Evolutionary conservation across 2,888 invertebrate genomes (phyloP), one percentile per base, ranked within the genome.

Genomic region (Perizoma affinitatum): DNA sequence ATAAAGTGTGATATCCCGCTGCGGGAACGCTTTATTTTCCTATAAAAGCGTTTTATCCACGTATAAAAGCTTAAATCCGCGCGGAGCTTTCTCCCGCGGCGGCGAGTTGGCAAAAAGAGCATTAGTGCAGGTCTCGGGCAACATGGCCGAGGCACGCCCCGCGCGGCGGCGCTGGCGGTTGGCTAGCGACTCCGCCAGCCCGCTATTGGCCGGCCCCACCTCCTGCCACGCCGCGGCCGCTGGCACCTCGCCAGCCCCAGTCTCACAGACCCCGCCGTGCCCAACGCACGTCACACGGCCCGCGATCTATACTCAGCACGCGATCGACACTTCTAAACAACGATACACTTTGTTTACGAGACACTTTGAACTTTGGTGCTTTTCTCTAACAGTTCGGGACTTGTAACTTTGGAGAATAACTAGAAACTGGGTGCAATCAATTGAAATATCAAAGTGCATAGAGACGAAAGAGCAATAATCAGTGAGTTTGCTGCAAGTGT

Each of bases 31-130:
- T 91, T 91, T 90, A 91, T 91, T 87, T 89, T 89, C 85, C 88
- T 84, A 90, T 92, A 90, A 91, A 90, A 90, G 90, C 91, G 89
- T 89, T 91, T 91, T 89, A 91, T 90, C 88, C 89, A 89, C 90
- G 88, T 88, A 90, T 90, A 91, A 91, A 91, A 91, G 90, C 91
- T 91, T 88, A 90, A 90, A 91, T 91, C 91, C 89, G 87, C 86
- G 86, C 84, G 81, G 88, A 90, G 90, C 91, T 91, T 90, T 91
- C 90, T 88, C 90, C 83, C 83, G 60, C 67, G 83, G 85, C 83
- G 85, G 84, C 84, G 80, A 81, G 79, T 82, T 79, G 85, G 88
- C 86, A 89, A 91, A 91, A 91, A 90, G 89, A 90, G 86, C 88
- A 90, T 88, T 88, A 90, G 83, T 75, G 80, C 80, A 81, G 79